Evolutionary conservation across 2,797 vertebrate species (phyloP).

Genomic region (Psittacula derbiana): DNA sequence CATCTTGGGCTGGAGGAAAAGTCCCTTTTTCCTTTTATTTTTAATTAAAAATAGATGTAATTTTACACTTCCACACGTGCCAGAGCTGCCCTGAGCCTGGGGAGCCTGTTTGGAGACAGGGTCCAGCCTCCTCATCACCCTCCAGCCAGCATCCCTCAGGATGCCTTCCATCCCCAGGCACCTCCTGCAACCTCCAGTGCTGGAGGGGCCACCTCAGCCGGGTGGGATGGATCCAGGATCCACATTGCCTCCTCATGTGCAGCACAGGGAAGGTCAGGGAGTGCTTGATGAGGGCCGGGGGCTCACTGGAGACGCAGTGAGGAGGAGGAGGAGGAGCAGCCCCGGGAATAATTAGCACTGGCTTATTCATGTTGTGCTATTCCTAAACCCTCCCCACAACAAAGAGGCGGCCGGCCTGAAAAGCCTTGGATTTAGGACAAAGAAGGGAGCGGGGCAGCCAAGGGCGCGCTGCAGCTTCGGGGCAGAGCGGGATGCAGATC

Average conservation of each 20-base stretch:
- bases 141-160: neutral
- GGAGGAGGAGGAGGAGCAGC: neutral
- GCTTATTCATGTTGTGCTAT: neutral
- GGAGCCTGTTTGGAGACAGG: rapidly evolving
- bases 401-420: neutral
- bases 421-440: neutral
- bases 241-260: rapidly evolving
- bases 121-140: neutral
- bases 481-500: neutral
- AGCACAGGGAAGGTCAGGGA: neutral
- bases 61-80: neutral
- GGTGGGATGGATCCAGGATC: neutral
- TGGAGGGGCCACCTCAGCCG: neutral
- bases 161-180: too few species aligned
- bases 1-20: neutral
- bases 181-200: neutral
- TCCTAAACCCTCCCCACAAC: neutral
- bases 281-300: rapidly evolving
- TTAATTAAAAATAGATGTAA: rapidly evolving
- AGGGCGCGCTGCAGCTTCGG: neutral
- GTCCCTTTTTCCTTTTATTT: rapidly evolving
- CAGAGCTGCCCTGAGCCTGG: neutral
- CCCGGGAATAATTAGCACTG: neutral
- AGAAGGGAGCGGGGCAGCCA: neutral
- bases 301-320: rapidly evolving